Conservation (phyloP, 2,888 invertebrate genomes). For the Aricia artaxerxes region DNA sequence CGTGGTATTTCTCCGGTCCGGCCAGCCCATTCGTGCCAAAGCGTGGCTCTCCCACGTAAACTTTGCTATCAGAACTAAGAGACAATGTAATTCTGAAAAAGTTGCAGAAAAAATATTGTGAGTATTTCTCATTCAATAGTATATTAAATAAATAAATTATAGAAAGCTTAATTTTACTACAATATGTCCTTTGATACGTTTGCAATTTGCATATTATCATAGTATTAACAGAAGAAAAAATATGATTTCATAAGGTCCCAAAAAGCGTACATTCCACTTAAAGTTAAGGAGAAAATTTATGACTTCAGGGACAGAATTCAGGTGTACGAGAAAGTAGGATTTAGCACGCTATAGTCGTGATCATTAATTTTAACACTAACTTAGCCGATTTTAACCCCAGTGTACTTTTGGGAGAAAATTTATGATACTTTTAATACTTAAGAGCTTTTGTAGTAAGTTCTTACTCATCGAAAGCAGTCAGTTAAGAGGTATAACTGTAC, state of each 20-base stretch:
- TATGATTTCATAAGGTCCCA: neutral
- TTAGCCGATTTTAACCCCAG: neutral
- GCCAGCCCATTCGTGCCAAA: no score
- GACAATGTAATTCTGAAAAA: no score
- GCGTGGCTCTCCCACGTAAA: no score
- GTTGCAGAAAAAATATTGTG: no score
- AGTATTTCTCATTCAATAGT: neutral
- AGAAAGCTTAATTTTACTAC: no score
- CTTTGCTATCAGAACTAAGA: no score
- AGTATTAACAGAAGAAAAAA: no score
- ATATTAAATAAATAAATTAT: neutral
- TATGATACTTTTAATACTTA: neutral
- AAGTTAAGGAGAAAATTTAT: neutral
- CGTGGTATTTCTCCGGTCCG: no score
- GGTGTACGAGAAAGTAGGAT: neutral
- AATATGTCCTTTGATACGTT: no score
- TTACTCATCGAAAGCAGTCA: no score
- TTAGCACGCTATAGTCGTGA: neutral
- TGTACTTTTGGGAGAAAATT: neutral
- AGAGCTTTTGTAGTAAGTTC: neutral
- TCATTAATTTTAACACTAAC: slow-evolving; percentile 10
- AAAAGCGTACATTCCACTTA: neutral
- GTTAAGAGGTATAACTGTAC: no score
- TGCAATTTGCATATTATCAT: no score
- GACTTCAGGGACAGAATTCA: neutral